Base-by-base conservation (phyloP, 1,140 invertebrate genomes). In the Bombus haemorrhoidalis region DNA sequence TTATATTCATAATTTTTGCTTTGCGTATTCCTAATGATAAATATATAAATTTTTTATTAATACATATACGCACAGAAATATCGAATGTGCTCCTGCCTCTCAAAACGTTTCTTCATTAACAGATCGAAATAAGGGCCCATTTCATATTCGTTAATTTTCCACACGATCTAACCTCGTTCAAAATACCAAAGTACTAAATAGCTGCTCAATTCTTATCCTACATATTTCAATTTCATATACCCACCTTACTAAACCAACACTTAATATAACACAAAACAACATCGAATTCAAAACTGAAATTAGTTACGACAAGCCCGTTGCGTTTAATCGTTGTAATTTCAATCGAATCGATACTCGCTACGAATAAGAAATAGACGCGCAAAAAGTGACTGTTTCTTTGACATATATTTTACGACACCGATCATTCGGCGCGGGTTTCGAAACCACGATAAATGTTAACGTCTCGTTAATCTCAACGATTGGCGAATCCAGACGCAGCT, bases 81-180 rank as follows among this genome's bases (percentile, higher is more conserved):
- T 47, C 6, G 47, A 53, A 53, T 18, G 18, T 53, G n/a, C n/a
- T 59, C 10, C 22, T 39, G 6, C 3, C 47, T 32, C 22, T 13
- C 10, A 43, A 22, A 10, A 73, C 0, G 41, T 5, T 43, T n/a
- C 8, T 43, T 32, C 25, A 18, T 22, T 6, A 22, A 59, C 3
- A 22, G 75, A 78, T 84, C 75, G 82, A 84, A 84, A 79, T 84
- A 84, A 79, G 82, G 53, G 47, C 82, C 75, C 47, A 47, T 53
- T 28, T 74, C 1, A 6, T 28, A 8, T 28, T 37, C 37, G 25
- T 72, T 34, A 12, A 47, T 25, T 34, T 5, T 2, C 47, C 18
- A 22, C 3, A 12, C 25, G 10, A 12, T n/a, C 18, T 8, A 47
- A 37, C 15, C 18, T 74, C n/a, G 15, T 53, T 9, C 4, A 53